These are phyloP conservation scores for Cosmia trapezina DNA, from an alignment of 2,888 invertebrate genomes.

Conservation along the genomic window DNA sequence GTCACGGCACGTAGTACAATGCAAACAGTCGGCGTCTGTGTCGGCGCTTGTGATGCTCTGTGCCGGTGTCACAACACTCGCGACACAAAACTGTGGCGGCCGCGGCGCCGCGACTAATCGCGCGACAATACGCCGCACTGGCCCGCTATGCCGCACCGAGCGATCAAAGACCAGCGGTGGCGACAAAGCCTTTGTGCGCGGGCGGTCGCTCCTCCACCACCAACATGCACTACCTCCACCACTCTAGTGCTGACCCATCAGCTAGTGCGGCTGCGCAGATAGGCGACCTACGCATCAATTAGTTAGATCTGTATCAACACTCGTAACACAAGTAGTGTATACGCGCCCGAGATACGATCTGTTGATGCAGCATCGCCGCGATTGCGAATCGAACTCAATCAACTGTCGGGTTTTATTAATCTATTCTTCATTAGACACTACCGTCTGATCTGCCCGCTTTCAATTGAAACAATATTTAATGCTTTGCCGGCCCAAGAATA, in stretches of 20 bases:
- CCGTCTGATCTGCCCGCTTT: slow-evolving; percentile 87
- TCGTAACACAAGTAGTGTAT: slow-evolving; percentile 82
- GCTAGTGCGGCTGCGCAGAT: slow-evolving; percentile 11
- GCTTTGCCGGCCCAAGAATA: slow-evolving; percentile 87
- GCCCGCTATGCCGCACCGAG: slow-evolving; percentile 73
- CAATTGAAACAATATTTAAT: slow-evolving; percentile 91
- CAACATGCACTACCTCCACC: slow-evolving; percentile 15
- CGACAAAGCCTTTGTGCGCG: slow-evolving; percentile 83
- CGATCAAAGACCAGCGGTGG: slow-evolving; percentile 75
- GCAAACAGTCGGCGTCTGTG: slow-evolving; percentile 88
- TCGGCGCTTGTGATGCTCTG: slow-evolving; percentile 83
- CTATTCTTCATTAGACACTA: slow-evolving; percentile 86
- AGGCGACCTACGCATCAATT: slow-evolving; percentile 51
- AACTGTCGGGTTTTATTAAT: slow-evolving; percentile 83
- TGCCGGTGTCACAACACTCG: slow-evolving; percentile 84
- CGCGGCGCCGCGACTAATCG: slow-evolving; percentile 86
- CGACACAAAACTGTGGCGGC: slow-evolving; percentile 69
- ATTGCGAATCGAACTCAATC: slow-evolving; percentile 86
- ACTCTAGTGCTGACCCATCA: slow-evolving; percentile 27
- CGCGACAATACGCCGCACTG: slow-evolving; percentile 78
- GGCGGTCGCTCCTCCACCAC: slow-evolving; percentile 74
- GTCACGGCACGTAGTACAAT: slow-evolving; percentile 89
- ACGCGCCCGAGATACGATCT: slow-evolving; percentile 63
- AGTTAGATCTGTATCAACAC: slow-evolving; percentile 70
- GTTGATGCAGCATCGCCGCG: slow-evolving; percentile 69